Evolutionary conservation across 1,140 invertebrate genomes (phyloP).

Genomic region (Prorops nasuta): DNA sequence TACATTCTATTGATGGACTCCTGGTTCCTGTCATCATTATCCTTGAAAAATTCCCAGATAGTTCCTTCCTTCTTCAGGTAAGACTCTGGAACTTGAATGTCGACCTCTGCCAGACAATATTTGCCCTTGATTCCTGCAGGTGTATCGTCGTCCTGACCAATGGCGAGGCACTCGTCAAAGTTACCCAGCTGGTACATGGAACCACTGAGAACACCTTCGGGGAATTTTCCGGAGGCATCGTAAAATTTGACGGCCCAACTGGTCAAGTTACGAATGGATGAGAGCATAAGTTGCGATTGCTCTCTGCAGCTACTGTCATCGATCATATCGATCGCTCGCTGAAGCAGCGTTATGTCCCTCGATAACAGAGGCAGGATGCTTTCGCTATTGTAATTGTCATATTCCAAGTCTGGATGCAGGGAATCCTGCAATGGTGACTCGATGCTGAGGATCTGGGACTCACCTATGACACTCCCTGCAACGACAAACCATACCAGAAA

Average conservation of each 20-base stretch:
- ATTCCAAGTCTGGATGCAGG: too few species aligned
- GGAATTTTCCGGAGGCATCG: slow-evolving; percentile 65
- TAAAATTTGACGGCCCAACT: slow-evolving; percentile 64
- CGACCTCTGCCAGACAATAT: slow-evolving; percentile 63
- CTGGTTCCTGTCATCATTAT: slow-evolving; percentile 27
- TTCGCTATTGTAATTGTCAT: slow-evolving; percentile 9
- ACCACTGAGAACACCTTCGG: slow-evolving; percentile 62
- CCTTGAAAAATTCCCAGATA: slow-evolving; percentile 37
- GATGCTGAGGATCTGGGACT: too few species aligned
- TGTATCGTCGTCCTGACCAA: slow-evolving; percentile 31
- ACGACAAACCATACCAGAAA: too few species aligned
- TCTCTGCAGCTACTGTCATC: slow-evolving; percentile 50
- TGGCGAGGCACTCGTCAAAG: slow-evolving; percentile 65
- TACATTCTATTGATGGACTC: slow-evolving; percentile 54
- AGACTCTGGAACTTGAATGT: slow-evolving; percentile 40
- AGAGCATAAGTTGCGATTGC: slow-evolving; percentile 54
- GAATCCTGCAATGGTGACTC: too few species aligned
- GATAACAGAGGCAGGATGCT: slow-evolving; percentile 22
- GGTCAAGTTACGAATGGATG: slow-evolving; percentile 52
- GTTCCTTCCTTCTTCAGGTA: slow-evolving; percentile 14
- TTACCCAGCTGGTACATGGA: slow-evolving; percentile 67
- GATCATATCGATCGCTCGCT: slow-evolving; percentile 48
- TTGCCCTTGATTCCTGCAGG: slow-evolving; percentile 53
- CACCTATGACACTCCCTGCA: too few species aligned
- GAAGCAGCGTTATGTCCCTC: slow-evolving; percentile 29